These are phyloP conservation scores for Lithobates pipiens DNA, from an alignment of 2,797 vertebrate genomes.

Conservation along the genomic window DNA sequence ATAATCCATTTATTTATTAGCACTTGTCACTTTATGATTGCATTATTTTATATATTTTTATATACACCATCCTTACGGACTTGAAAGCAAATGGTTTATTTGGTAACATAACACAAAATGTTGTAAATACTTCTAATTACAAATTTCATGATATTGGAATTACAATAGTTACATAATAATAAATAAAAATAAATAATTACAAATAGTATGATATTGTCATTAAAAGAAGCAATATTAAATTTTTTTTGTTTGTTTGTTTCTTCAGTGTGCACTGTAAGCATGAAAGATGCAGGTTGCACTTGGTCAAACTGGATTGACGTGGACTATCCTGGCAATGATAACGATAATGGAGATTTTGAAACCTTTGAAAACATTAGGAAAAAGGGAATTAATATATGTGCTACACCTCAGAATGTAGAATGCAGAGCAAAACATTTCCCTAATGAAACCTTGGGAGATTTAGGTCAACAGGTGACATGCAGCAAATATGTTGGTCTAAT, in stretches of 20 bases:
- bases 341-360: constrained; percentile 75
- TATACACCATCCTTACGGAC: no score
- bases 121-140: no score
- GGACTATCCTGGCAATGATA: constrained; percentile 61
- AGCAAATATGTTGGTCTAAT: constrained; percentile 63
- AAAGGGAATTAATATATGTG: constrained; percentile 68
- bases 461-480: constrained; percentile 71
- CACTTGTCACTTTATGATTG: no score
- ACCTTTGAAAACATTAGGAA: constrained; percentile 68
- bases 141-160: no score
- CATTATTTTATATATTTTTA: no score
- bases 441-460: neutral
- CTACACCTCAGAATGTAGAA: constrained; percentile 65
- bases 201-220: no score
- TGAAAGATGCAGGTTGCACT: neutral
- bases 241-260: neutral
- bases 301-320: constrained; percentile 48
- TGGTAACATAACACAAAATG: no score
- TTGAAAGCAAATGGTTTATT: no score
- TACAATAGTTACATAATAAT: no score
- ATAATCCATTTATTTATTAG: no score
- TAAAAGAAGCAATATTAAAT: no score
- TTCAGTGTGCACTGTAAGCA: constrained; percentile 31
- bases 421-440: constrained; percentile 75
- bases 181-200: no score